Evolutionary conservation across 2,888 invertebrate genomes (phyloP).

Genomic region (Chouioia cunea): DNA sequence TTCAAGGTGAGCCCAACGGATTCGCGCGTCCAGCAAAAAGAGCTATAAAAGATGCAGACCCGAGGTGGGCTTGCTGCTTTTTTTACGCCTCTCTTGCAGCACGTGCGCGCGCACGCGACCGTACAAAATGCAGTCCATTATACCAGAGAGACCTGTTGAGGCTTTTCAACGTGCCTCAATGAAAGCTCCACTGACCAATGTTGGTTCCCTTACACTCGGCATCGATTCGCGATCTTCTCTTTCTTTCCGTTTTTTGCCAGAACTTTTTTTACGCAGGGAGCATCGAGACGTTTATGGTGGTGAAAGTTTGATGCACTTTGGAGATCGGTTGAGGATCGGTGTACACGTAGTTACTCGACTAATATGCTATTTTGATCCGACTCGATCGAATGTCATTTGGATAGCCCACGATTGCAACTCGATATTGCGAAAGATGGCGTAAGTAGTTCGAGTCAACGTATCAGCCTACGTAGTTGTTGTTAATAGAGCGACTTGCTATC

Average conservation of each 20-base stretch:
- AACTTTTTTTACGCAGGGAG: slow-evolving; percentile 6
- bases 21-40: slow-evolving; percentile 15
- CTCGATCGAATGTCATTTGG: not conserved
- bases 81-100: slow-evolving; percentile 18
- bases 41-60: slow-evolving; percentile 8
- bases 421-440: not conserved
- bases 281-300: not conserved
- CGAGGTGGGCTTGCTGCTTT: slow-evolving; percentile 15
- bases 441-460: not conserved
- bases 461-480: not conserved
- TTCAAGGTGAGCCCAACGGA: slow-evolving; percentile 44
- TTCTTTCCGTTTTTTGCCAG: not conserved
- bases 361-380: no score
- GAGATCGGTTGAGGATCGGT: no score
- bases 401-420: slow-evolving; percentile 9
- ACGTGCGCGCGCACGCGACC: slow-evolving; percentile 11
- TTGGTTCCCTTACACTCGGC: no score
- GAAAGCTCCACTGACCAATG: slow-evolving; percentile 3
- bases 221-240: not conserved
- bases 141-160: not conserved
- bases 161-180: slow-evolving; percentile 4
- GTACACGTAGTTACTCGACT: no score
- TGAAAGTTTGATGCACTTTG: no score
- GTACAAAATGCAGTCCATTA: not conserved
- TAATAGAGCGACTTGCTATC: no score